Evolutionary conservation across 2,888 invertebrate genomes (phyloP), one percentile per base, ranked within the genome.

Genomic region (Apotomis turbidana): DNA sequence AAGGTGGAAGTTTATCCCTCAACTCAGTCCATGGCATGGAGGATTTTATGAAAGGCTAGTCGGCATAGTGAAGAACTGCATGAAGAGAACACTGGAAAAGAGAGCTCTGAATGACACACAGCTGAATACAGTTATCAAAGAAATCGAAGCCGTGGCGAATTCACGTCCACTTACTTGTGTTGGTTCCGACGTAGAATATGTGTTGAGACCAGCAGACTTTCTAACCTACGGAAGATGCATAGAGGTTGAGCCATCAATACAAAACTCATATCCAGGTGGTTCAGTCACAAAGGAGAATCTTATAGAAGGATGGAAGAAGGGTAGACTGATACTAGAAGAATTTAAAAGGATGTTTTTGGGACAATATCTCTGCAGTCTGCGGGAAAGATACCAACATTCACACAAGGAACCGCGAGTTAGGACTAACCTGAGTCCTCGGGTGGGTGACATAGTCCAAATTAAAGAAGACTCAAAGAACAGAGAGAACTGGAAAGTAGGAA

Each of bases 401-500:
- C 62, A 38, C 13, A 69, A 69, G 41, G 51, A 72, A 36, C 62
- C 71, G 0, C 51, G 70, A 64, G 41, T 68, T 0, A 62, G 4
- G 9, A 44, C 61, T 13, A 36, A 68, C 0, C 4, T 3, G 15
- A 15, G 1, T 12, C 74, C 70, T 8, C 59, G 52, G 4, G 38
- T 57, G 36, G 73, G 73, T 6, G 55, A 75, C 3, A 41, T 70
- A 4, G 71, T 74, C 3, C 15, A 15, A 15, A 15, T 15, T 15
- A 15, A 15, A 15, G 15, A 15, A 15, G 15, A 15, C 15, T 15
- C 71, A 71, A 71, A 63, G 13, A 68, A 70, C 52, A 57, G 70
- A 59, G 36, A 61, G 27, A 10, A n/a, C 0, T 72, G 74, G 72
- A 70, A 58, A 46, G 54, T 68, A 46, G 74, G 72, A 54, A 72